Percentiles rank a stretch among this genome's conserved stretches.
These are phyloP conservation scores for Ophion slaviceki DNA, from an alignment of 2,888 invertebrate species.

Conservation along the genomic window DNA sequence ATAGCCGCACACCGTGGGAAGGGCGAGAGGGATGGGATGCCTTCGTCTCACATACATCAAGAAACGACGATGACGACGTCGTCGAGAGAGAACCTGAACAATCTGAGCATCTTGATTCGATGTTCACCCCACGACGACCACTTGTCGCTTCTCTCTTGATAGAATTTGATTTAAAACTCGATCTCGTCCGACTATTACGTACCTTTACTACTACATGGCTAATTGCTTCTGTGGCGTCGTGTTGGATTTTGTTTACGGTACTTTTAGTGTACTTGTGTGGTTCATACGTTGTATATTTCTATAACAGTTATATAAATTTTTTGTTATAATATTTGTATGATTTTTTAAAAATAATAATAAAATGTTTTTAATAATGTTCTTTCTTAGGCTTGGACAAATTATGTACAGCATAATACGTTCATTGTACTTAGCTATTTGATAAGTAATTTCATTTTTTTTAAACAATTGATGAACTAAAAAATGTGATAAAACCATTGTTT, in stretches of 20 bases:
- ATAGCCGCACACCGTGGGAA: neutral
- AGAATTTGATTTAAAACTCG: slow-evolving; percentile 52
- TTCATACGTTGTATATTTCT: too few species aligned
- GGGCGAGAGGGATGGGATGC: slow-evolving; percentile 12
- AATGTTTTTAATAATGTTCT: too few species aligned
- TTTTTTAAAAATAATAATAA: too few species aligned
- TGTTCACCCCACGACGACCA: slow-evolving; percentile 59
- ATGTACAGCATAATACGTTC: too few species aligned
- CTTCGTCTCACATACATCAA: slow-evolving; percentile 47
- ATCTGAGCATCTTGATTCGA: slow-evolving; percentile 61
- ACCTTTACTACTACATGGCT: slow-evolving; percentile 16
- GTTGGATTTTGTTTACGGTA: neutral
- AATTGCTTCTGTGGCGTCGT: slow-evolving; percentile 14
- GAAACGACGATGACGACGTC: slow-evolving; percentile 35
- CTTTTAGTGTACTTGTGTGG: neutral
- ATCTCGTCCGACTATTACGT: slow-evolving; percentile 54
- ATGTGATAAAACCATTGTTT: too few species aligned
- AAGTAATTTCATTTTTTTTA: too few species aligned
- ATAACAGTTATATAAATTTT: too few species aligned
- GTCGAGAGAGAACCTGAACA: slow-evolving; percentile 39
- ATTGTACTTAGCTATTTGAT: too few species aligned
- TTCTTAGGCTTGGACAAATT: too few species aligned
- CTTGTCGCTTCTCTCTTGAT: slow-evolving; percentile 60
- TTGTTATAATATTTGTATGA: too few species aligned
- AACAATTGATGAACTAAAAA: too few species aligned